Conservation (phyloP, 2,888 invertebrate genomes). For the Eurytoma californica region DNA sequence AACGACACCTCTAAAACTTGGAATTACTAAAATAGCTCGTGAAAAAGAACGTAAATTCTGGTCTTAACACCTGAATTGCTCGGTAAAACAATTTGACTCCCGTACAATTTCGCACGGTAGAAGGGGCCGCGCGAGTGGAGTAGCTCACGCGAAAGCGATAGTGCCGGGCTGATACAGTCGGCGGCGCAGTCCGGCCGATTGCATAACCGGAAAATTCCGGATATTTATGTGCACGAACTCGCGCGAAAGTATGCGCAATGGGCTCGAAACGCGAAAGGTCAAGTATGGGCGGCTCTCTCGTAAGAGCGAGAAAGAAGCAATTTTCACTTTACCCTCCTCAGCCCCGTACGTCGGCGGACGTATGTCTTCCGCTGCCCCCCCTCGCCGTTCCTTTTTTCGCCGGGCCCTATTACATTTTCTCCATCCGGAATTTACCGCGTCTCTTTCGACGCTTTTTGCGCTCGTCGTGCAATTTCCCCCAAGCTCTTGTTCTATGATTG, state of each 20-base stretch:
- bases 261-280: slow-evolving; percentile 32
- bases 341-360: slow-evolving; percentile 11
- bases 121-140: neutral
- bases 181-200: slow-evolving; percentile 24
- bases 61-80: too few species aligned
- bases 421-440: slow-evolving; percentile 23
- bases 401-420: slow-evolving; percentile 45
- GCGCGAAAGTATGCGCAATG: slow-evolving; percentile 45
- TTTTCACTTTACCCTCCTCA: slow-evolving; percentile 37
- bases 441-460: slow-evolving; percentile 2
- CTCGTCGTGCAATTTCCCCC: slow-evolving; percentile 21
- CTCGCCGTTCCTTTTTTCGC: slow-evolving; percentile 3
- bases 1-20: too few species aligned
- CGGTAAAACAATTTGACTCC: neutral
- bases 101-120: neutral
- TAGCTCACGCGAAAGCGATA: slow-evolving; percentile 29
- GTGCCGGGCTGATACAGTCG: neutral
- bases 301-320: neutral
- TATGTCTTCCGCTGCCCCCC: slow-evolving; percentile 22
- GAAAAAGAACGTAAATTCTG: too few species aligned
- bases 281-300: slow-evolving; percentile 17
- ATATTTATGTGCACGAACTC: slow-evolving; percentile 62
- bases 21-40: neutral
- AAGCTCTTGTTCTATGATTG: slow-evolving; percentile 40
- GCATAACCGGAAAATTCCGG: slow-evolving; percentile 53